Percentiles rank a stretch among this genome's conserved stretches.
Conservation (phyloP, 1,140 invertebrate genomes). For the Ooceraea biroi region DNA sequence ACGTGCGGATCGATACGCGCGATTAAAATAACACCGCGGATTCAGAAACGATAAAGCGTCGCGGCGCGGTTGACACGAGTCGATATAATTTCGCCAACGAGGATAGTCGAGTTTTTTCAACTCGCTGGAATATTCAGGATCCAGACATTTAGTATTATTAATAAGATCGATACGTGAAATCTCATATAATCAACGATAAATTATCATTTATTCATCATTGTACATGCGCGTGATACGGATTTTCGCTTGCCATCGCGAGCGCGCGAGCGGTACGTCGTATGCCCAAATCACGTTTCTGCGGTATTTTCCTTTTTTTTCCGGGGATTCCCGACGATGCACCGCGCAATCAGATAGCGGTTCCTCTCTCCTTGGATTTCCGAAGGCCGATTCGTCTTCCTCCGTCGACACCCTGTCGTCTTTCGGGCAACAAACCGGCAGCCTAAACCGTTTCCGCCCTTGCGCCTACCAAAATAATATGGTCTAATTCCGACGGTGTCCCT, state of each 20-base stretch:
- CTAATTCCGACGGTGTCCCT: constrained; percentile 81
- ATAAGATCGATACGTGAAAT: neutral
- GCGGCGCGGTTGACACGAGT: too few species aligned
- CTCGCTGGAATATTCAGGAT: neutral
- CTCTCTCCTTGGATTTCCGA: constrained; percentile 20
- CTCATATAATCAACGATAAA: neutral
- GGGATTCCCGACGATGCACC: neutral
- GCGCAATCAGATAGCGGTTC: neutral
- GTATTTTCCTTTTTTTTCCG: neutral
- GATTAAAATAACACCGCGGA: constrained; percentile 18
- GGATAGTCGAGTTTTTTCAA: neutral
- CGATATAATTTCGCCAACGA: too few species aligned
- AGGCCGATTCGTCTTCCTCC: constrained; percentile 60
- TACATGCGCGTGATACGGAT: neutral
- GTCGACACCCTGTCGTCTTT: constrained; percentile 56
- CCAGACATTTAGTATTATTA: too few species aligned
- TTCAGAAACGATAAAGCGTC: neutral
- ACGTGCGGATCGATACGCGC: constrained; percentile 39
- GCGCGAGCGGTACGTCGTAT: too few species aligned
- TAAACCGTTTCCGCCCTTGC: constrained; percentile 46
- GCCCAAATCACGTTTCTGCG: neutral
- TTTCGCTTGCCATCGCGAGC: neutral
- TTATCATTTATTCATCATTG: constrained; percentile 7
- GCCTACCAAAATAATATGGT: constrained; percentile 80
- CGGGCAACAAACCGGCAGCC: constrained; percentile 60